phyloP scores from a whole-genome alignment of 1,140 invertebrate genomes.

The Scylla paramamosain region DNA sequence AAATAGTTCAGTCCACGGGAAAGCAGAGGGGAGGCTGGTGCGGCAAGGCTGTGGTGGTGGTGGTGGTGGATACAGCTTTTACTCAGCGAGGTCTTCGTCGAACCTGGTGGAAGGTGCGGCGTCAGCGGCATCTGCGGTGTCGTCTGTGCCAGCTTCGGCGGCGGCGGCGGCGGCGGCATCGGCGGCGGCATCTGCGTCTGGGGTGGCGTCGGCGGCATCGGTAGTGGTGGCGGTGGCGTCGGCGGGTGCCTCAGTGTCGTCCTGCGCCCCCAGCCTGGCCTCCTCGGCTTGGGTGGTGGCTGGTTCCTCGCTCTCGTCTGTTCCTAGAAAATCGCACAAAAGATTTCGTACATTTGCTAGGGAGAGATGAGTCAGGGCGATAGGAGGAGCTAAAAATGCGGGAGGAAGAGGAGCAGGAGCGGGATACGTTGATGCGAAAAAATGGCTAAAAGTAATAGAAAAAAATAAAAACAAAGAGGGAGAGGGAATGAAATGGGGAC shows the following conservation, averaged over 20 bases:
- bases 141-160: neutral
- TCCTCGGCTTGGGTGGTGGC: neutral
- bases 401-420: neutral
- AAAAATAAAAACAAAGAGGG: neutral
- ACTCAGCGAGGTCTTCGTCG: neutral
- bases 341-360: neutral
- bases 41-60: neutral
- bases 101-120: neutral
- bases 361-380: neutral
- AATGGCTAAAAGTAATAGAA: neutral
- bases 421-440: neutral
- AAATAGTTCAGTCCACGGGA: neutral
- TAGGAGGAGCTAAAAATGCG: neutral
- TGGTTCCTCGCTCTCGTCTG: neutral
- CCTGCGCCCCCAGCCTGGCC: conserved; percentile 3
- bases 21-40: neutral
- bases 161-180: too few species aligned
- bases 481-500: neutral
- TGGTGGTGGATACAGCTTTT: neutral
- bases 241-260: neutral
- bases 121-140: neutral
- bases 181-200: neutral
- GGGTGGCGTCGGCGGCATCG: neutral
- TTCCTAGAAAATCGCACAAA: neutral
- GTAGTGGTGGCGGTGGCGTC: neutral